A percentile compares a stretch with the other conserved stretches of the same genome.
Evolutionary conservation across 2,113 vertebrate genomes (phyloP).

Genomic region (Grus americana): DNA sequence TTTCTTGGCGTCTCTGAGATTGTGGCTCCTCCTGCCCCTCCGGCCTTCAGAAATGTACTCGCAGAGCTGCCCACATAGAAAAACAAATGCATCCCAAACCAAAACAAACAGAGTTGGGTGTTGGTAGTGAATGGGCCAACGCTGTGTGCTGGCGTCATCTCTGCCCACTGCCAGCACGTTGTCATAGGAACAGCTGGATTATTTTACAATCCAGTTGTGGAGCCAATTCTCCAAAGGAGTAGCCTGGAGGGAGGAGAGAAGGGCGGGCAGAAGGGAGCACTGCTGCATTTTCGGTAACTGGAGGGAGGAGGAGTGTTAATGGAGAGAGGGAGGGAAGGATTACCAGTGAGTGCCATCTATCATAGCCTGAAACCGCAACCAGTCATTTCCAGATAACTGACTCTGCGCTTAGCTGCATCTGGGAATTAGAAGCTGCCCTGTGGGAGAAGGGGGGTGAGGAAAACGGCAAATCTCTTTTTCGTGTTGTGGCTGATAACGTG

Average conservation of each 20-base stretch:
- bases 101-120: constrained; percentile 72
- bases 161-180: constrained; percentile 66
- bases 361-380: not conserved
- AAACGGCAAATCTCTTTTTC: not conserved
- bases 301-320: not conserved
- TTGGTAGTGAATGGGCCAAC: constrained; percentile 63
- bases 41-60: constrained; percentile 54
- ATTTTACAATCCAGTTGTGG: constrained; percentile 67
- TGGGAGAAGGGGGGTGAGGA: not conserved
- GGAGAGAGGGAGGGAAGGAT: constrained; percentile 9
- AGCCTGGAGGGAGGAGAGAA: constrained; percentile 39
- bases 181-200: constrained; percentile 70
- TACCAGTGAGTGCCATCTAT: not conserved
- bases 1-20: constrained; percentile 50
- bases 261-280: not conserved
- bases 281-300: constrained; percentile 32
- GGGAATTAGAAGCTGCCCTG: not conserved
- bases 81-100: constrained; percentile 65
- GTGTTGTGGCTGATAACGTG: not conserved
- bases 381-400: constrained; percentile 16
- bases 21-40: constrained; percentile 44
- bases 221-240: constrained; percentile 67
- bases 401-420: not conserved
- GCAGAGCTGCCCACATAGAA: constrained; percentile 10
- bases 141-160: constrained; percentile 61